Percentiles rank a stretch among this genome's conserved stretches.
Evolutionary conservation across 2,888 invertebrate species (phyloP).

Genomic region (Pristionchus mayeri): DNA sequence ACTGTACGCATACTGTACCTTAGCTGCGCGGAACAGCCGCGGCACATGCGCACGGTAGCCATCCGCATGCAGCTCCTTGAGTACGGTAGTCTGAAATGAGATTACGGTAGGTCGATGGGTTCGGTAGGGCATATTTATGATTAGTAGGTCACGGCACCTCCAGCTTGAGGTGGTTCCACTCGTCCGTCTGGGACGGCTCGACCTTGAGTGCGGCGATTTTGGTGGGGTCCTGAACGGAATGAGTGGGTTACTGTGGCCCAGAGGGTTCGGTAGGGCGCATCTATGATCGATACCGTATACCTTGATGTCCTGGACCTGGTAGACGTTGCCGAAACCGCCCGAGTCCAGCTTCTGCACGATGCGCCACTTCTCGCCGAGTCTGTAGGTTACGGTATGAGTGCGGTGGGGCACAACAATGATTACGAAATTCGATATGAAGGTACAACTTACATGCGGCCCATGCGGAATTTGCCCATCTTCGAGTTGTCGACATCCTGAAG

Average conservation of each 20-base stretch:
- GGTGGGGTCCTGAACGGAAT: neutral
- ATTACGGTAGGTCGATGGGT: neutral
- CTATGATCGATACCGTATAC: too few relatives aligned
- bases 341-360: constrained; percentile 37
- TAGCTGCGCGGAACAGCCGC: constrained; percentile 64
- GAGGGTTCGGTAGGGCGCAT: too few relatives aligned
- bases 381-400: too few relatives aligned
- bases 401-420: too few relatives aligned
- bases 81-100: constrained; percentile 23
- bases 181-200: neutral
- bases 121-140: neutral
- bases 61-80: constrained; percentile 43
- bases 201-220: constrained; percentile 40
- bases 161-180: constrained; percentile 29
- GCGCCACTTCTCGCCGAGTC: constrained; percentile 38
- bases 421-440: neutral
- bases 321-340: constrained; percentile 45
- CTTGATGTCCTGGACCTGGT: constrained; percentile 45
- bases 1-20: constrained; percentile 57
- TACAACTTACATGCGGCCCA: constrained; percentile 15
- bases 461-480: constrained; percentile 28
- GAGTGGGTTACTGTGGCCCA: neutral
- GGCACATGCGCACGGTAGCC: constrained; percentile 58
- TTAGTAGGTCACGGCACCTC: too few relatives aligned
- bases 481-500: too few relatives aligned